Percentiles rank a stretch among this genome's conserved stretches.
Evolutionary conservation across 2,113 vertebrate species (phyloP).

Genomic region (Takifugu bimaculatus): DNA sequence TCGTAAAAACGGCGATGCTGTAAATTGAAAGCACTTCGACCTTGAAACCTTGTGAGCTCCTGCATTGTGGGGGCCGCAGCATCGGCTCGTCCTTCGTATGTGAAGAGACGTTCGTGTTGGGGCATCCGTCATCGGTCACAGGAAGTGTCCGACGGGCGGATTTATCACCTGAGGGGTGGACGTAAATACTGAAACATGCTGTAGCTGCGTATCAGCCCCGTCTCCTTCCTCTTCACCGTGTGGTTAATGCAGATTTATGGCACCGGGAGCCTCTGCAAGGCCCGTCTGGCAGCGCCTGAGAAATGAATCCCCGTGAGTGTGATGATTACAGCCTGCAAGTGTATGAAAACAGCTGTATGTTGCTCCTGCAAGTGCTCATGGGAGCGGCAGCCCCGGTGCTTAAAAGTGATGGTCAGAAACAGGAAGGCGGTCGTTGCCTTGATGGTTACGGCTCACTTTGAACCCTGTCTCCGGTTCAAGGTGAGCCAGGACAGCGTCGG

Average conservation of each 20-base stretch:
- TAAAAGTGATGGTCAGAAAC: too few relatives aligned
- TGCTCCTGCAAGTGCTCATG: background rate
- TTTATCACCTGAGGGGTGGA: slow-evolving; percentile 13
- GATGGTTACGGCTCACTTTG: too few relatives aligned
- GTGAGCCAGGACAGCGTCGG: too few relatives aligned
- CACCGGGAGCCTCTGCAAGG: too few relatives aligned
- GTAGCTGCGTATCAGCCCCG: slow-evolving; percentile 26
- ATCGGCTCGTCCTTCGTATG: slow-evolving; percentile 10
- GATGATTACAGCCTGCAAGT: too few relatives aligned
- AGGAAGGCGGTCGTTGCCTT: too few relatives aligned
- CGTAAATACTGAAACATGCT: slow-evolving; percentile 37
- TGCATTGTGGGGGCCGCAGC: slow-evolving; percentile 7
- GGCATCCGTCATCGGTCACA: background rate
- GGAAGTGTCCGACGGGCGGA: background rate
- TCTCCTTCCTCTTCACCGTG: slow-evolving; percentile 10
- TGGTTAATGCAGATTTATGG: background rate
- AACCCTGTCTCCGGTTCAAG: too few relatives aligned
- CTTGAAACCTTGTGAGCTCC: background rate
- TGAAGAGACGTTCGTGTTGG: slow-evolving; percentile 1
- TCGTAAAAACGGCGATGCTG: slow-evolving; percentile 14
- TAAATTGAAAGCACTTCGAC: slow-evolving; percentile 19
- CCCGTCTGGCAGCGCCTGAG: too few relatives aligned
- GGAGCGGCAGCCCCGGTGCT: too few relatives aligned
- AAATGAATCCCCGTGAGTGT: too few relatives aligned
- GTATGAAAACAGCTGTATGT: background rate